Evolutionary conservation across 2,888 invertebrate species (phyloP), one percentile per base, ranked within the genome.

Genomic region (Drosophila flavopinicola): DNA sequence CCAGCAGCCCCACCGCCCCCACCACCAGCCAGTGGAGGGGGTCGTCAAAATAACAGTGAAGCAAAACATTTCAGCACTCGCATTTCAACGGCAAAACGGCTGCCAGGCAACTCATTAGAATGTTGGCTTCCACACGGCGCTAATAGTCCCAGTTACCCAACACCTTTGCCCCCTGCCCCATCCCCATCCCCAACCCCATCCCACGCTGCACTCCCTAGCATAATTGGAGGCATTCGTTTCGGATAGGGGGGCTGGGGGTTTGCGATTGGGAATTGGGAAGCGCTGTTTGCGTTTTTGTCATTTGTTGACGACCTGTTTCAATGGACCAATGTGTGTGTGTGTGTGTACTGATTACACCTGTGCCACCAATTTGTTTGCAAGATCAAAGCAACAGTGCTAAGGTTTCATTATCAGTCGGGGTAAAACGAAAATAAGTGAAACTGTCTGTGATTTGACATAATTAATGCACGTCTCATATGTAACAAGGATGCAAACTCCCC

Each of bases 31-130:
- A 30, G 6, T n/a, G 23, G 35, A 42, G 61, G 63, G 71, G 78
- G n/a, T n/a, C 78, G 75, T 78, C 71, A 59, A 78, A 85, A 85
- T 85, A 66, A 75, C 83, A 82, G 78, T 70, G 82, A 30, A 68
- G 60, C 56, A 52, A 37, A 47, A 57, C 58, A 66, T 78, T 78
- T 75, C 54, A 59, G 78, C 82, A 66, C 86, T 79, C 79, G 60
- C 75, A 84, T 79, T 79, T 86, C 78, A 74, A 56, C 38, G 64
- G 35, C 72, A 60, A 63, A 57, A 57, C 45, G 80, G 80, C 86
- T 79, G 85, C 87, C 82, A 60, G 85, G 87, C 87, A 79, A 86
- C 79, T 86, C 86, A 86, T 79, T 79, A 79, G 85, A 73, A 77
- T 77, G 74, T 71, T 66, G 67, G 54, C 63, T 75, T 66, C 70